Evolutionary conservation across 2,888 invertebrate genomes (phyloP).

Genomic region (Ligdia adustata): DNA sequence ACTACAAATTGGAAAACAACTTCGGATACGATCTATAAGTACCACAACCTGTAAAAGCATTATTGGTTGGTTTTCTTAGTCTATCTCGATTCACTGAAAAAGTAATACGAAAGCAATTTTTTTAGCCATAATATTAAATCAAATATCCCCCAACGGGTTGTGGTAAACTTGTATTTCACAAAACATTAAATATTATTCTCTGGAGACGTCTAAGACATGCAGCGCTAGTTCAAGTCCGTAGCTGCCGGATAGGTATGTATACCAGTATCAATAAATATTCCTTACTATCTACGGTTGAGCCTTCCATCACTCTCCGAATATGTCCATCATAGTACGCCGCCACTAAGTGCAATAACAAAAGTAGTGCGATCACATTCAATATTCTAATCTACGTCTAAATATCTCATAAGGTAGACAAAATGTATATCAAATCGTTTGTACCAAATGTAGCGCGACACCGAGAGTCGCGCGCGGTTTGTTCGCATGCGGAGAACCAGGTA

Average conservation of each 20-base stretch:
- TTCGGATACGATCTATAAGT: no score
- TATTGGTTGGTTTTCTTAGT: no score
- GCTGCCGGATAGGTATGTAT: conserved; percentile 1
- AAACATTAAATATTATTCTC: no score
- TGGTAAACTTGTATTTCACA: no score
- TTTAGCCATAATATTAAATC: no score
- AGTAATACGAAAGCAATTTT: no score
- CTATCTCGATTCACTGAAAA: no score
- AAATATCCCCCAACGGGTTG: no score
- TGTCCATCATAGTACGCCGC: conserved; percentile 36
- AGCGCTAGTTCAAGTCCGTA: conserved; percentile 1
- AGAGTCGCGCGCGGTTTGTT: conserved; percentile 20
- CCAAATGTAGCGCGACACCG: conserved; percentile 44
- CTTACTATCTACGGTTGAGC: conserved; percentile 56
- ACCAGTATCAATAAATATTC: conserved; percentile 42
- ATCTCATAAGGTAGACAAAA: conserved; percentile 58
- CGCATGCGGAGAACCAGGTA: conserved; percentile 46
- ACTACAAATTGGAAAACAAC: no score
- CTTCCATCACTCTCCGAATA: conserved; percentile 37
- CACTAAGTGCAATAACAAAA: conserved; percentile 63
- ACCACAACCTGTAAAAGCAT: no score
- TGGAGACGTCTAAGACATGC: not conserved
- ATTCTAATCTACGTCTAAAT: conserved; percentile 58
- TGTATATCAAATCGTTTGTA: conserved; percentile 74
- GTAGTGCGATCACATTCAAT: conserved; percentile 72